Base-by-base conservation (phyloP, 2,797 vertebrate genomes). In the Numenius phaeopus region DNA sequence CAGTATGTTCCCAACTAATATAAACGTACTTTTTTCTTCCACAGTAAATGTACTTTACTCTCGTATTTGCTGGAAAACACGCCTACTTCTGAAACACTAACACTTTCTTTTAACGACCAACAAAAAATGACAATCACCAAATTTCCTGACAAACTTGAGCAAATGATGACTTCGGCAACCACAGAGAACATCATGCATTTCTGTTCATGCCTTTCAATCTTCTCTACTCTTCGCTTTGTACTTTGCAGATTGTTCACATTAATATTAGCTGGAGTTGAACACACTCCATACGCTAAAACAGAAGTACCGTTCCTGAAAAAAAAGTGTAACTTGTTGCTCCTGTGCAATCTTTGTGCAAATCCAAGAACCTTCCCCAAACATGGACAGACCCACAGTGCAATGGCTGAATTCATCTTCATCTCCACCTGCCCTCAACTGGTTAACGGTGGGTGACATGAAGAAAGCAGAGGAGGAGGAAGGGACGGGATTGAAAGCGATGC, bases 401-500 rank as follows among this genome's bases (percentile, higher is more conserved):
- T 3, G 18, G 39, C 22, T 55, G 46, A 66, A 77, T 27, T 47
- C 42, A 37, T 18, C 34, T 57, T 39, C 37, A 27, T 20, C 34
- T 54, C 46, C 65, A 66, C 18, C 32, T 85, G 44, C 39, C 26
- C 79, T 54, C 57, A 72, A 30, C 15, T 11, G 27, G 62, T 32
- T 72, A 65, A 83, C 5, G 54, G 61, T 0, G 3, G 5, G 37
- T 37, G 67, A 77, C 40, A 11, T 0, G 5, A 37, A 73, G 66
- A 29, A 5, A 86, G 72, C 14, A 22, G 20, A 72, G 67, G 47
- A 73, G 50, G 26, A 91, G n/a, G 42, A 89, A n/a, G 16, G 18
- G 55, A 40, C 62, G 12, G 72, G 14, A 30, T 2, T 10, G 58
- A n/a, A 69, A 79, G 49, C 0, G 0, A 44, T 23, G 59, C 32